These are phyloP conservation scores for Eriocheir sinensis DNA, from an alignment of 1,140 invertebrate species.

Conservation along the genomic window DNA sequence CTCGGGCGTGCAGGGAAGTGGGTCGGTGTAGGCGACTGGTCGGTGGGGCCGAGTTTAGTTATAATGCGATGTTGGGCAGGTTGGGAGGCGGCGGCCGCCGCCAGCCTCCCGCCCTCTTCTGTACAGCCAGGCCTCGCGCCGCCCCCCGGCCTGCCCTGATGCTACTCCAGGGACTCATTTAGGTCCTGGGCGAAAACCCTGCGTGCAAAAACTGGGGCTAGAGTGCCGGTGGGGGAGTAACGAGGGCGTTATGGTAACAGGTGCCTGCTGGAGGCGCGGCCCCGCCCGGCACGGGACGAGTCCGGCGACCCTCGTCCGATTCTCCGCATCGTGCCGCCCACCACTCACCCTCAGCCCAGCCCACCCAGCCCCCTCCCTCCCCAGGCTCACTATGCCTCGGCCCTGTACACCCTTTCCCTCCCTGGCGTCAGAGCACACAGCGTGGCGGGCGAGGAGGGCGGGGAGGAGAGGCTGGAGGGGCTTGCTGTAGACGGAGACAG, in stretches of 20 bases:
- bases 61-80: slow-evolving; percentile 50
- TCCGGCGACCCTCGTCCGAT: slow-evolving; percentile 28
- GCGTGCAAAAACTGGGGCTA: slow-evolving; percentile 44
- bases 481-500: slow-evolving; percentile 9
- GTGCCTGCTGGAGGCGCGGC: slow-evolving; percentile 35
- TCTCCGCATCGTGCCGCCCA: neutral
- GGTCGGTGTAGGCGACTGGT: slow-evolving; percentile 57
- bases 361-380: neutral
- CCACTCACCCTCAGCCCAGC: neutral
- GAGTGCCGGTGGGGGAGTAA: neutral
- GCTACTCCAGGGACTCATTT: slow-evolving; percentile 42
- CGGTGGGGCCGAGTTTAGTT: slow-evolving; percentile 57
- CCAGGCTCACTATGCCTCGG: neutral
- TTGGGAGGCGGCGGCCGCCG: slow-evolving; percentile 27
- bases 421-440: neutral
- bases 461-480: neutral
- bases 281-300: slow-evolving; percentile 53
- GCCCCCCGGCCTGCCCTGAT: neutral
- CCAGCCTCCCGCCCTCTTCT: slow-evolving; percentile 8
- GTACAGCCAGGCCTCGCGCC: neutral
- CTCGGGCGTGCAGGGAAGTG: slow-evolving; percentile 42
- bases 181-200: neutral
- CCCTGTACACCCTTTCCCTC: slow-evolving; percentile 2
- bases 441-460: neutral
- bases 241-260: slow-evolving; percentile 38